Evolutionary conservation across 2,888 invertebrate genomes (phyloP).

Genomic region (Abscondita cerata): DNA sequence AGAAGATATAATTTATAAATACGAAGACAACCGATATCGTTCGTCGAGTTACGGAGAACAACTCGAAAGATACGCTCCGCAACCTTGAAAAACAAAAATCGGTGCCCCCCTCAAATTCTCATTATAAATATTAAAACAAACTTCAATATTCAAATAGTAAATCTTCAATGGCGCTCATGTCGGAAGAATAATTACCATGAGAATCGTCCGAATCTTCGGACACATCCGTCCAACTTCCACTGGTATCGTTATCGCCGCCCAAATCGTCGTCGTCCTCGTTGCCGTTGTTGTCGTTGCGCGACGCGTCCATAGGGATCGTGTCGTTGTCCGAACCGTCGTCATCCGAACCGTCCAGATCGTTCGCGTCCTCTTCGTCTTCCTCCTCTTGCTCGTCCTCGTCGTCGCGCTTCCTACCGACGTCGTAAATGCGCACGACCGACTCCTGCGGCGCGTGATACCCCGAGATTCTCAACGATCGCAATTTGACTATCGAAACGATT

Average conservation of each 20-base stretch:
- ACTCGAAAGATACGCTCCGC: too few relatives aligned
- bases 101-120: too few relatives aligned
- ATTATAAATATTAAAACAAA: too few relatives aligned
- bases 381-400: slow-evolving; percentile 86
- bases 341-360: slow-evolving; percentile 67
- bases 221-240: slow-evolving; percentile 42
- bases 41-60: too few relatives aligned
- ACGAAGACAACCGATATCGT: too few relatives aligned
- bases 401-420: slow-evolving; percentile 86
- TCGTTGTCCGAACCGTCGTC: slow-evolving; percentile 65
- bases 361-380: slow-evolving; percentile 70
- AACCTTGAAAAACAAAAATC: too few relatives aligned
- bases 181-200: slow-evolving; percentile 39
- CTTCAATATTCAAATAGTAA: slow-evolving; percentile 36
- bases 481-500: slow-evolving; percentile 87
- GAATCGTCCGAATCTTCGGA: slow-evolving; percentile 40
- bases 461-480: slow-evolving; percentile 89
- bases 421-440: slow-evolving; percentile 89
- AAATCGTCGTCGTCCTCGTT: slow-evolving; percentile 37
- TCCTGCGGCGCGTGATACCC: slow-evolving; percentile 85
- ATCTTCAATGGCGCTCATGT: slow-evolving; percentile 41
- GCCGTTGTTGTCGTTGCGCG: slow-evolving; percentile 36
- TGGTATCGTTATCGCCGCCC: slow-evolving; percentile 36
- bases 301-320: slow-evolving; percentile 16
- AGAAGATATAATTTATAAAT: too few relatives aligned